Conservation (phyloP, 2,888 invertebrate species). For the Athetis lepigone region DNA sequence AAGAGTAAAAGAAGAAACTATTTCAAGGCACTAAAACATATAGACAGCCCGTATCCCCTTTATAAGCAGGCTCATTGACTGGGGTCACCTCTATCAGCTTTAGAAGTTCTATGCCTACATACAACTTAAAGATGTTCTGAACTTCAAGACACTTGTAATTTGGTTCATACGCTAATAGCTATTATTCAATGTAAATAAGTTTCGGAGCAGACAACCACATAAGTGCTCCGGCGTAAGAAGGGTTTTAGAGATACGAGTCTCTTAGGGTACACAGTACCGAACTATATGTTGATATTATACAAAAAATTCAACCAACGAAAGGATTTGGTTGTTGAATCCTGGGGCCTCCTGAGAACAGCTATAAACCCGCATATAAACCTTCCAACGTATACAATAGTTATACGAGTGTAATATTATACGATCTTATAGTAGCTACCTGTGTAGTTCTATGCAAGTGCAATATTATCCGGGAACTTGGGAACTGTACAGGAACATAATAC, state of each 20-base stretch:
- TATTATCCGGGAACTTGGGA: slow-evolving; percentile 38
- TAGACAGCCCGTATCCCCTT: slow-evolving; percentile 25
- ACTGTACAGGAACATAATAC: slow-evolving; percentile 11
- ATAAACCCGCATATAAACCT: slow-evolving; percentile 56
- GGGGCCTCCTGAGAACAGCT: slow-evolving; percentile 48
- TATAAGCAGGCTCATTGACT: slow-evolving; percentile 28
- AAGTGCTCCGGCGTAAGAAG: slow-evolving; percentile 51
- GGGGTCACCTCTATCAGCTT: slow-evolving; percentile 33
- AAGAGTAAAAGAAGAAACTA: slow-evolving; percentile 18
- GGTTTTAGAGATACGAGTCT: slow-evolving; percentile 53
- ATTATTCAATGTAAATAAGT: slow-evolving; percentile 52
- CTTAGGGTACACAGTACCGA: slow-evolving; percentile 34
- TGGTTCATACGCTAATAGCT: slow-evolving; percentile 39
- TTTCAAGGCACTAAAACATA: slow-evolving; percentile 20
- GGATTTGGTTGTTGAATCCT: slow-evolving; percentile 50
- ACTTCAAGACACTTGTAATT: slow-evolving; percentile 31
- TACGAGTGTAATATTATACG: slow-evolving; percentile 13
- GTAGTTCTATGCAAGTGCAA: slow-evolving; percentile 45
- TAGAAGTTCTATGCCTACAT: neutral
- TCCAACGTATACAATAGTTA: slow-evolving; percentile 37
- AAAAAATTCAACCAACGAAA: slow-evolving; percentile 56
- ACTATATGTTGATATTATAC: slow-evolving; percentile 52
- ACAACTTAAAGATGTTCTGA: slow-evolving; percentile 19
- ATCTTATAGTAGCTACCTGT: slow-evolving; percentile 7
- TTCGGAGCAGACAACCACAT: slow-evolving; percentile 42